Conservation (phyloP, 2,888 invertebrate species). For the Incurvaria masculella region DNA sequence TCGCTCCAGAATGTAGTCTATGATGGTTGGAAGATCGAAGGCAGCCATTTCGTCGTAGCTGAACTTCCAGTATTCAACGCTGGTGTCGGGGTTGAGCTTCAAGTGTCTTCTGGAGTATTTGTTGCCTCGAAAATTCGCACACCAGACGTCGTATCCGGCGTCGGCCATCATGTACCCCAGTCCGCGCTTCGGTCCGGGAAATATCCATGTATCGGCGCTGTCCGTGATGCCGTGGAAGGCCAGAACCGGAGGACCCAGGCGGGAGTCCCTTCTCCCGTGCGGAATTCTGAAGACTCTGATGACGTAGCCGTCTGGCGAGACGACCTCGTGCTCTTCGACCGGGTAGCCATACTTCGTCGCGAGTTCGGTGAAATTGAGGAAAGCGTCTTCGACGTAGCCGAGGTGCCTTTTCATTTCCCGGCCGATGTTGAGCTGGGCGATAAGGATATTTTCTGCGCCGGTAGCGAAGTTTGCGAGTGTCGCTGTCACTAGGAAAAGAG, state of each 20-base stretch:
- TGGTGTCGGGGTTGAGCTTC: conserved; percentile 27
- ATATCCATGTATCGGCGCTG: conserved; percentile 4
- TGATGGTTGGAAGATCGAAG: conserved; percentile 72
- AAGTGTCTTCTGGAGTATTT: conserved; percentile 54
- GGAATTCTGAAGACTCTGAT: conserved; percentile 30
- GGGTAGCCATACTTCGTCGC: conserved; percentile 29
- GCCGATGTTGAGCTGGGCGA: too few relatives aligned
- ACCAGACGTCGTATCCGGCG: conserved; percentile 26
- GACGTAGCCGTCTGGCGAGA: conserved; percentile 36
- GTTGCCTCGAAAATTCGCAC: conserved; percentile 30
- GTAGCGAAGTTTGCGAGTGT: too few relatives aligned
- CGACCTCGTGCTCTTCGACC: conserved; percentile 27
- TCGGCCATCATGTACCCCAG: conserved; percentile 15
- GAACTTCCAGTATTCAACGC: conserved; percentile 53
- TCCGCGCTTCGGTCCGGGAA: background rate
- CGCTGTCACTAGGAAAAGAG: too few relatives aligned
- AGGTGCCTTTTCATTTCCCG: too few relatives aligned
- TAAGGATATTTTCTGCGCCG: too few relatives aligned
- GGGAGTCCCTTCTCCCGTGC: conserved; percentile 18
- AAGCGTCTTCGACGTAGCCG: conserved; percentile 27
- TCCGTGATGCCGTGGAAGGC: conserved; percentile 7
- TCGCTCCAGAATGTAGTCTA: conserved; percentile 56
- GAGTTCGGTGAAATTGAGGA: conserved; percentile 35
- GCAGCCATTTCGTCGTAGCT: conserved; percentile 75
- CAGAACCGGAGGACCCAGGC: conserved; percentile 2